Evolutionary conservation across 2,888 invertebrate genomes (phyloP), one percentile per base, ranked within the genome.

Genomic region (Drosophila acutilabella): DNA sequence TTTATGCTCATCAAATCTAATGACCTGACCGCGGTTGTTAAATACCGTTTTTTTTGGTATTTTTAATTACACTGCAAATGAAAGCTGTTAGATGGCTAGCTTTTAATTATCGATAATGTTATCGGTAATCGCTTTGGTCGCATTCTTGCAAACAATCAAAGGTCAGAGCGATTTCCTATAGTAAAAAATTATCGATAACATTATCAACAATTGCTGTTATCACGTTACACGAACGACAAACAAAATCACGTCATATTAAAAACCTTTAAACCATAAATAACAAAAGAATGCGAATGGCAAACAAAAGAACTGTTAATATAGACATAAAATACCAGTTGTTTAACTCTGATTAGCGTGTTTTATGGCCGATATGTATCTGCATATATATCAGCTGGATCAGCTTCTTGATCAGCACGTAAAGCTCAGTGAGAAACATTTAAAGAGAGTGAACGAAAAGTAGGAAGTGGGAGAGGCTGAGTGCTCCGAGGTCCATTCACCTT

Each of bases 401-500:
- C 67, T 61, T 44, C 60, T 58, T 42, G 5, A 54, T 10, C 5
- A 40, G 18, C 54, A 52, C 45, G 38, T 61, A 30, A 38, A 38
- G 26, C 7, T 10, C 14, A 45, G 45, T 38, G 50, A 36, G 44
- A 64, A 57, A 20, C 2, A 20, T 3, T 20, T 20, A 20, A 41
- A 53, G 10, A n/a, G 41, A 16, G 23, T 30, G 30, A 30, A 30
- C 2, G 18, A 33, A 30, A 20, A 13, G 10, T 13, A 30, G 23
- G 18, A 16, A 33, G n/a, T 18, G 53, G 4, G 10, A 10, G n/a
- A 18, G 33, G 5, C 6, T n/a, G 33, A n/a, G 7, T 33, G 33
- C 4, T 14, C 45, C 44, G n/a, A 41, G 61, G 83, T 83, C 58
- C 78, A 78, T 78, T 80, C 69, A 83, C 83, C 80, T 78, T 66